phyloP scores from a whole-genome alignment of 1,140 invertebrate genomes.

The Macrostomum lignano region DNA sequence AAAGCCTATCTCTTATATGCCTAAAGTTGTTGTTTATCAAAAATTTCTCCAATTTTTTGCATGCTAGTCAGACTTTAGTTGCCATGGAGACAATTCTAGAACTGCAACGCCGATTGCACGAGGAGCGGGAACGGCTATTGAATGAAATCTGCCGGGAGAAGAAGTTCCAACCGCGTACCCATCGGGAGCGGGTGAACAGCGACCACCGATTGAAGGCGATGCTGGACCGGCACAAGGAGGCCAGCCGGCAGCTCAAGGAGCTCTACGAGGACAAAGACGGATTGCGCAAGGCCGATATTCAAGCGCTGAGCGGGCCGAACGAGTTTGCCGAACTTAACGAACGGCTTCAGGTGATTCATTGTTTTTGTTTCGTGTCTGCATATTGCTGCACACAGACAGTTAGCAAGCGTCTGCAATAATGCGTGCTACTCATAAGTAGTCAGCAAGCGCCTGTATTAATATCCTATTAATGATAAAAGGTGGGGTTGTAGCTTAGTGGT shows the following conservation, averaged over 20 bases:
- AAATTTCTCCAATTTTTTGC: no score
- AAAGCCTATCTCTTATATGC: no score
- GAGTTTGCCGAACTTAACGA: slow-evolving; percentile 90
- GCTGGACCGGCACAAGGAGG: slow-evolving; percentile 49
- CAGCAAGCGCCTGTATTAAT: no score
- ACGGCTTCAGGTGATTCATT: slow-evolving; percentile 60
- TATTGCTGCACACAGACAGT: no score
- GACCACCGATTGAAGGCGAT: slow-evolving; percentile 46
- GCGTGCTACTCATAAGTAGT: no score
- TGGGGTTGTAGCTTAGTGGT: no score
- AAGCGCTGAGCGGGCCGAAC: slow-evolving; percentile 72
- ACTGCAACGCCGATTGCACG: slow-evolving; percentile 79
- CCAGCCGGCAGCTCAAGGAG: slow-evolving; percentile 51
- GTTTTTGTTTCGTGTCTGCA: no score
- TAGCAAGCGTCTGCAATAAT: no score
- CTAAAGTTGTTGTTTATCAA: no score
- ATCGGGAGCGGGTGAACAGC: slow-evolving; percentile 73
- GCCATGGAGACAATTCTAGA: no score
- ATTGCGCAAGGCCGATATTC: slow-evolving; percentile 65
- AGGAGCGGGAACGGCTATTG: slow-evolving; percentile 72
- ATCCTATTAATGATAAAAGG: no score
- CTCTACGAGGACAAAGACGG: slow-evolving; percentile 88
- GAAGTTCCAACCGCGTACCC: slow-evolving; percentile 57
- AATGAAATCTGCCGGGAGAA: slow-evolving; percentile 90
- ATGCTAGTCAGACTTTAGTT: no score